Evolutionary conservation across 2,888 invertebrate genomes (phyloP), one percentile per base, ranked within the genome.

Genomic region (Trilocha varians): DNA sequence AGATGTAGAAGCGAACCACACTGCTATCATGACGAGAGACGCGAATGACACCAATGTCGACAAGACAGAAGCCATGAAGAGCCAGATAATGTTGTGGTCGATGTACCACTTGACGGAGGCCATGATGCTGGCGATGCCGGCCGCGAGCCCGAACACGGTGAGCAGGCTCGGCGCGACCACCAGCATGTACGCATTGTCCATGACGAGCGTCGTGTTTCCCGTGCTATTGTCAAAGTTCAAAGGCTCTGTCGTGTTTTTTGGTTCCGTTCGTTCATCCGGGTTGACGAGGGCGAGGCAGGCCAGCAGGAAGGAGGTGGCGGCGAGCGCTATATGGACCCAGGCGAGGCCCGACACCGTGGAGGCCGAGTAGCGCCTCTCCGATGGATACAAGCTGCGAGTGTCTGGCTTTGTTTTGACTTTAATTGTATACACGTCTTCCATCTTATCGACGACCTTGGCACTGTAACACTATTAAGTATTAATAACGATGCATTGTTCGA

Each of bases 401-500:
- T 89, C 87, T 2, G 88, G 88, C 62, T 88, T 87, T 6, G 89
- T 88, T 65, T 88, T 88, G 59, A 90, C 89, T 78, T 89, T 89
- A 46, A 91, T 88, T 51, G 90, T 90, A 61, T 89, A 91, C 13
- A 90, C 88, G 71, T 89, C 89, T 78, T 91, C 90, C 90, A 90
- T 90, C 42, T 57, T 71, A 59, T 45, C 18, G 34, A 16, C 40
- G 45, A 32, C 53, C 51, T 53, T 51, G 53, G 35, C 44, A 44
- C 38, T 41, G 35, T 18, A 16, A 42, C 34, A 33, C 36, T 15
- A 15, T 1, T 38, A 6, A 0, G 4, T 3, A 32, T 15, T n/a
- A 8, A 9, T n/a, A 16, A 6, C 16, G 11, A 16, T 9, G 16
- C 25, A 32, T 25, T 32, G 2, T 33, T 32, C n/a, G 32, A 15